Evolutionary conservation across 2,888 invertebrate species (phyloP), one percentile per base, ranked within the genome.

Genomic region (Macrophya alboannulata): DNA sequence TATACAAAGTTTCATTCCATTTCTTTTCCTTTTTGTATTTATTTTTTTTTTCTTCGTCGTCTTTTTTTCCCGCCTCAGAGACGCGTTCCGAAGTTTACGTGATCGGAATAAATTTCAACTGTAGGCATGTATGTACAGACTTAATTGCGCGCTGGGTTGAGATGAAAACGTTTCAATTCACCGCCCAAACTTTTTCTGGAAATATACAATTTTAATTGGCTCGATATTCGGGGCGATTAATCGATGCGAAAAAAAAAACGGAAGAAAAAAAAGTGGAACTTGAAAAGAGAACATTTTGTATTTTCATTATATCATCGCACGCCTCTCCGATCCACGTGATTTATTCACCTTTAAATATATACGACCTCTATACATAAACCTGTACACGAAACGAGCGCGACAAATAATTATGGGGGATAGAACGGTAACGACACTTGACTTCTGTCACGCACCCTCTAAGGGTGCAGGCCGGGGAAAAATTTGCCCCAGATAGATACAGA

Each of bases 61-160:
- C 5, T 21, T 59, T 59, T 59, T 15, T 37, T 25, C 4, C 17
- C 17, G 51, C 17, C 48, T 3, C 9, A n/a, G 8, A 77, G 31
- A 55, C 31, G 37, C 31, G 48, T 31, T 12, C 8, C 10, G 17
- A 77, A 55, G 77, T 77, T 55, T 55, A 51, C 77, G 55, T 77
- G 77, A 55, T 17, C 51, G n/a, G 77, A 77, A 77, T 77, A 55
- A 77, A 77, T 77, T 77, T 55, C 51, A 55, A 55, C 77, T 68
- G 8, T 37, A 77, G 31, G 37, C n/a, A 37, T 10, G n/a, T 25
- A 21, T n/a, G 17, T 76, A 55, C 31, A 3, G 51, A 31, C 31
- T 31, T 77, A 55, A 77, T 77, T 55, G 77, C 48, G 51, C 37
- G 6, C 51, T 17, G 8, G 15, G 9, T 12, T 9, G 55, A 31